These are phyloP conservation scores for Malthinus flaveolus DNA, from an alignment of 2,888 invertebrate species.

Conservation along the genomic window DNA sequence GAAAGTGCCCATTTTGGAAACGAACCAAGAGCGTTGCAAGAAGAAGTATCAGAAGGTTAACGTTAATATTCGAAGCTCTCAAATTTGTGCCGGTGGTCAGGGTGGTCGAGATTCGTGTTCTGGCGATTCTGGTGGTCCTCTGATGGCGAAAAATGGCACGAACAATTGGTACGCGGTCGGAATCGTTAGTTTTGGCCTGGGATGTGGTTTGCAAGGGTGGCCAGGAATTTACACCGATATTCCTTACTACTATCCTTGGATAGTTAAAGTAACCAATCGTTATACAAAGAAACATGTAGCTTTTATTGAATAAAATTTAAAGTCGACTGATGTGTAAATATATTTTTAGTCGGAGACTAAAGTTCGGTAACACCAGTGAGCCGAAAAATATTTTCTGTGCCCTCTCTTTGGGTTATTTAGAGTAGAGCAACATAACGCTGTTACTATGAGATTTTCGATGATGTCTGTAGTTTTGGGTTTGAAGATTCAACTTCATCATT, in stretches of 20 bases:
- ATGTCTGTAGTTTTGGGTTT: no score
- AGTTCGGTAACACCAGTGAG: no score
- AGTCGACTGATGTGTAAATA: no score
- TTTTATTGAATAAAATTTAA: no score
- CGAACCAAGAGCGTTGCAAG: slow-evolving; percentile 58
- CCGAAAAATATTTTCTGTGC: no score
- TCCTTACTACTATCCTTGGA: slow-evolving; percentile 65
- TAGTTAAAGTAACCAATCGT: slow-evolving; percentile 40
- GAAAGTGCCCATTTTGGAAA: slow-evolving; percentile 65
- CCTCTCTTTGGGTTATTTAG: no score
- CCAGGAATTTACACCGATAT: slow-evolving; percentile 73
- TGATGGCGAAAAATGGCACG: slow-evolving; percentile 61
- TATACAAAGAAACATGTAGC: slow-evolving; percentile 12
- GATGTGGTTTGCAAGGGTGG: slow-evolving; percentile 68
- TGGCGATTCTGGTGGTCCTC: slow-evolving; percentile 81
- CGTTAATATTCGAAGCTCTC: slow-evolving; percentile 59
- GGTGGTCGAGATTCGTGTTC: slow-evolving; percentile 71
- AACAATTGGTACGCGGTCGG: slow-evolving; percentile 63
- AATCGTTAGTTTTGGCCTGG: slow-evolving; percentile 70
- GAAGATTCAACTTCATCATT: no score
- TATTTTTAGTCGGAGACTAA: no score
- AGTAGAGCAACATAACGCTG: no score
- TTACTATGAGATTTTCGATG: no score
- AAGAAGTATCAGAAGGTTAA: slow-evolving; percentile 57
- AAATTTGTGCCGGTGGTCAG: slow-evolving; percentile 76